phyloP scores from a whole-genome alignment of 1,140 invertebrate species.

The Monomorium pharaonis region DNA sequence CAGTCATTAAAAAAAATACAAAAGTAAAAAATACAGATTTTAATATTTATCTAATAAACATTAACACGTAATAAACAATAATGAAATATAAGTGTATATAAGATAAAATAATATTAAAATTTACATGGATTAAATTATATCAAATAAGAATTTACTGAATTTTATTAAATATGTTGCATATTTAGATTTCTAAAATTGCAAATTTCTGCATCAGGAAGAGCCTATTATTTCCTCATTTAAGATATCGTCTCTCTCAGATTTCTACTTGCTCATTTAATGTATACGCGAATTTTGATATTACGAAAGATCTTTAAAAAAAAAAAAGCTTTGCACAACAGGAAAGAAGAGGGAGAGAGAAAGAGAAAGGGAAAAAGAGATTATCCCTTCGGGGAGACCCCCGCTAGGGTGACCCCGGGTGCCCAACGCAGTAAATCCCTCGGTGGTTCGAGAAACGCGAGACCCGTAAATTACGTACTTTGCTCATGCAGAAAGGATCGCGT shows the following conservation, averaged over 20 bases:
- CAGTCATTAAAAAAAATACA: background rate
- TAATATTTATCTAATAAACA: background rate
- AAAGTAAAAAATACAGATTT: background rate
- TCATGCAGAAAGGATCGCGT: constrained; percentile 80
- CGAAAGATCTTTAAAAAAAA: background rate
- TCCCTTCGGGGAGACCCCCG: constrained; percentile 72
- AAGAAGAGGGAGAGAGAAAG: background rate
- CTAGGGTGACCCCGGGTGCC: constrained; percentile 78
- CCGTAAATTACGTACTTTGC: constrained; percentile 83
- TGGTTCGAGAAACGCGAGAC: constrained; percentile 79
- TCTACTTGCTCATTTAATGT: constrained; percentile 1
- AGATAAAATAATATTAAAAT: background rate
- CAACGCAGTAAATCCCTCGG: constrained; percentile 81
- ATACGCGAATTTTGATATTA: constrained; percentile 22
- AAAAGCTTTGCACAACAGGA: background rate
- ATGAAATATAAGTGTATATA: background rate
- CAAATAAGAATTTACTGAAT: background rate
- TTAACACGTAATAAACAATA: background rate
- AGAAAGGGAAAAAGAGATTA: background rate
- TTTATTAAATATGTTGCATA: background rate
- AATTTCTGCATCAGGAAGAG: background rate
- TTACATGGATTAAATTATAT: background rate
- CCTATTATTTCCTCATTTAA: background rate
- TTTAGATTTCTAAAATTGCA: background rate
- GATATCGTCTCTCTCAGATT: background rate